Evolutionary conservation across 1,140 invertebrate species (phyloP).

Genomic region (Papilio glaucus): DNA sequence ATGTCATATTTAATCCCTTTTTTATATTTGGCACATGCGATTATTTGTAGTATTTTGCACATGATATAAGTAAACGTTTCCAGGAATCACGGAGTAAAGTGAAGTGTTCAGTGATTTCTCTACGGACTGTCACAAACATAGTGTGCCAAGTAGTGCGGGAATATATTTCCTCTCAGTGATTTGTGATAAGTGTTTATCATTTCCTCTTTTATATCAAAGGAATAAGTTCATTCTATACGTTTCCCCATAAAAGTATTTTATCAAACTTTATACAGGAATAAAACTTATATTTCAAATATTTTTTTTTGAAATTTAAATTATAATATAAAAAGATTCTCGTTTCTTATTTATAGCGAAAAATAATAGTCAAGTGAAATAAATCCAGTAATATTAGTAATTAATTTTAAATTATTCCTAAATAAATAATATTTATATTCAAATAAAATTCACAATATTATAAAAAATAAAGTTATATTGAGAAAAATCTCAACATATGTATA

Average conservation of each 20-base stretch:
- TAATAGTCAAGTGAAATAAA: background rate
- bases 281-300: too few relatives aligned
- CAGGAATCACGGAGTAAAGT: constrained; percentile 51
- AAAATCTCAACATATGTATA: too few relatives aligned
- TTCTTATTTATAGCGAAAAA: too few relatives aligned
- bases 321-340: too few relatives aligned
- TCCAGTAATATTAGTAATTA: background rate
- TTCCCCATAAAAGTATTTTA: background rate
- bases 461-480: too few relatives aligned
- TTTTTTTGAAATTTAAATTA: too few relatives aligned
- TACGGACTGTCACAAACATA: constrained; percentile 36
- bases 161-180: constrained; percentile 36
- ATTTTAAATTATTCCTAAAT: background rate
- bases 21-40: constrained; percentile 67
- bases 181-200: constrained; percentile 28
- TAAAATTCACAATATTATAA: too few relatives aligned
- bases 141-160: constrained; percentile 58
- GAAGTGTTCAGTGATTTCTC: constrained; percentile 63
- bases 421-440: too few relatives aligned
- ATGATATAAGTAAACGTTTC: constrained; percentile 38
- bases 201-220: background rate
- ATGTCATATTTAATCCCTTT: constrained; percentile 42
- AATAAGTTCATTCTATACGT: background rate
- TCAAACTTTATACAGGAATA: too few relatives aligned
- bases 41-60: constrained; percentile 44